Evolutionary conservation across 2,888 invertebrate genomes (phyloP), one percentile per base, ranked within the genome.

Genomic region (Aplocera efformata): DNA sequence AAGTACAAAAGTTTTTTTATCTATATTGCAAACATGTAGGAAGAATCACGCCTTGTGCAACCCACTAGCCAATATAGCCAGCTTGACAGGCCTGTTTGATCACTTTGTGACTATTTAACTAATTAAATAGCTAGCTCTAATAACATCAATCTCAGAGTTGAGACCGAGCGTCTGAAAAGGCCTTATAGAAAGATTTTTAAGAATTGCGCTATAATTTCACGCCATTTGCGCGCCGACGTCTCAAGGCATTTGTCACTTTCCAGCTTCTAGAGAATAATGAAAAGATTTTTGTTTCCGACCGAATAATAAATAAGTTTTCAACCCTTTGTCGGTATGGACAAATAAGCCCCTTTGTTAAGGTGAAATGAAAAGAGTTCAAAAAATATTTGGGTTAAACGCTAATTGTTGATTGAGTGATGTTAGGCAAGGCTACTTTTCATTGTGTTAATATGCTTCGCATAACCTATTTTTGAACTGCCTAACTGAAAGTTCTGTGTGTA

Each of bases 301-400:
- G 53, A 53, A 55, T 52, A 53, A 54, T 59, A 56, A 53, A 54
- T 59, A 56, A 56, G 46, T 49, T 53, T 40, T 50, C 51, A 50
- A 49, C 53, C 48, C 47, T 40, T 55, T 56, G 51, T 50, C 33
- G 35, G 55, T 55, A 56, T 58, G 63, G 64, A 73, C 70, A 72
- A 75, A 76, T 73, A 72, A 68, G 69, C 62, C 54, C 67, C 57
- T 65, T 75, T 74, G 70, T 74, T 67, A 10, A 25, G 40, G 32
- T 63, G 39, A 42, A 46, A 68, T 61, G 53, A 63, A 73, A 70
- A 61, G 65, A 58, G 58, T 65, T 64, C 49, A 56, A 42, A 20
- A 47, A 53, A 58, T 55, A 59, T 57, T 36, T 39, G 20, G 41
- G 29, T 39, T 36, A 45, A 46, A 51, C 53, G 56, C 50, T 49